Conservation (phyloP, 2,113 vertebrate species). For the Pogona vitticeps region DNA sequence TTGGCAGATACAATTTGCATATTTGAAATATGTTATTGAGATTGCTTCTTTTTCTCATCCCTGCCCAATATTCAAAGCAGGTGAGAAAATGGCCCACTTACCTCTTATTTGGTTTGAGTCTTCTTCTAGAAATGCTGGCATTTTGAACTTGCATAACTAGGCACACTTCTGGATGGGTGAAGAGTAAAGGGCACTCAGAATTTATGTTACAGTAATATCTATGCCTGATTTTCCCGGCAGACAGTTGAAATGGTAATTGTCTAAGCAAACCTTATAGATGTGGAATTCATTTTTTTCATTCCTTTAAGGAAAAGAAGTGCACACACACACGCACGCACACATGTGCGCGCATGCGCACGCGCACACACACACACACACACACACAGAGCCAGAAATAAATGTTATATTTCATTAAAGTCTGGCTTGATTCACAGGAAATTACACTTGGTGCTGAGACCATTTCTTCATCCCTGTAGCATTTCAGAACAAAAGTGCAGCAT, state of each 20-base stretch:
- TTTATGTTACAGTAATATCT: background rate
- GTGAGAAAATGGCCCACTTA: constrained; percentile 39
- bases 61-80: background rate
- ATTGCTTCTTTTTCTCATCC: background rate
- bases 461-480: background rate
- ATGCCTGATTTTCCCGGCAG: constrained; percentile 43
- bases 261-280: constrained; percentile 12
- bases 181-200: too few species aligned
- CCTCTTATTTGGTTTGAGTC: constrained; percentile 7
- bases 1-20: background rate
- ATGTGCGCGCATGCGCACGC: too few species aligned
- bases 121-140: background rate
- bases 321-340: accelerated
- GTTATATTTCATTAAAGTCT: background rate
- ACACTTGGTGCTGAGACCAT: background rate
- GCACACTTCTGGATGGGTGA: too few species aligned
- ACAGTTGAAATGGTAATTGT: constrained; percentile 32
- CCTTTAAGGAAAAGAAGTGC: background rate
- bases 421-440: background rate
- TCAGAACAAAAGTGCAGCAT: background rate
- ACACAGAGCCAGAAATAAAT: background rate
- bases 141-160: constrained; percentile 1
- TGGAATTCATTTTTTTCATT: background rate
- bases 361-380: accelerated
- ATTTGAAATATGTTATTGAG: background rate